phyloP scores from a whole-genome alignment of 2,797 vertebrate species.

The Pipistrellus pipistrellus region DNA sequence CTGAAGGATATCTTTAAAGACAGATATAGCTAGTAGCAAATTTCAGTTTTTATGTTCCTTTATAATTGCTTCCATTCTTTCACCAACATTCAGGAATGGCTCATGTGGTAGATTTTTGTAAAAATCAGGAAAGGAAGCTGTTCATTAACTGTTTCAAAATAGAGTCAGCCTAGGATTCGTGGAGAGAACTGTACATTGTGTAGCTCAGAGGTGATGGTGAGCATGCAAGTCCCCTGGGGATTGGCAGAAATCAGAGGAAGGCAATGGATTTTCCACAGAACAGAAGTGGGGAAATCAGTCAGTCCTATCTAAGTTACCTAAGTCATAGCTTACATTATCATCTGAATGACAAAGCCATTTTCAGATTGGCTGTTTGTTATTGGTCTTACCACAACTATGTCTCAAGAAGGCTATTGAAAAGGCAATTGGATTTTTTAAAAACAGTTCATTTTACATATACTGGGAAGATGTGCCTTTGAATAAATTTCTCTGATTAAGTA shows the following conservation, averaged over 20 bases:
- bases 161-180: background rate
- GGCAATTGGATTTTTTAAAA: background rate
- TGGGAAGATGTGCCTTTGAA: conserved; percentile 47
- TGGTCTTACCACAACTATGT: background rate
- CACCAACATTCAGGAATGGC: background rate
- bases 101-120: background rate
- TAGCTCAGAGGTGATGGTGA: background rate
- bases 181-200: background rate
- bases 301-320: background rate
- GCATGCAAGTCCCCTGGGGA: background rate
- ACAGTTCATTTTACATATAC: background rate
- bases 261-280: conserved; percentile 21
- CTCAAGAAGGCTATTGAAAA: conserved; percentile 18
- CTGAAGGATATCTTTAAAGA: background rate
- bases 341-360: background rate
- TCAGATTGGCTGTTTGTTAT: background rate
- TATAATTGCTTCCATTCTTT: conserved; percentile 16
- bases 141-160: background rate
- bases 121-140: background rate
- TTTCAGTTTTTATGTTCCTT: background rate
- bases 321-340: conserved; percentile 4
- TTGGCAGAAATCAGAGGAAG: conserved; percentile 21
- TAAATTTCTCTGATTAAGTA: conserved; percentile 40
- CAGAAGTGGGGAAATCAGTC: background rate
- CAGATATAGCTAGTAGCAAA: background rate